Conservation (phyloP, 2,888 invertebrate genomes). For the Caenorhabditis plicata region DNA sequence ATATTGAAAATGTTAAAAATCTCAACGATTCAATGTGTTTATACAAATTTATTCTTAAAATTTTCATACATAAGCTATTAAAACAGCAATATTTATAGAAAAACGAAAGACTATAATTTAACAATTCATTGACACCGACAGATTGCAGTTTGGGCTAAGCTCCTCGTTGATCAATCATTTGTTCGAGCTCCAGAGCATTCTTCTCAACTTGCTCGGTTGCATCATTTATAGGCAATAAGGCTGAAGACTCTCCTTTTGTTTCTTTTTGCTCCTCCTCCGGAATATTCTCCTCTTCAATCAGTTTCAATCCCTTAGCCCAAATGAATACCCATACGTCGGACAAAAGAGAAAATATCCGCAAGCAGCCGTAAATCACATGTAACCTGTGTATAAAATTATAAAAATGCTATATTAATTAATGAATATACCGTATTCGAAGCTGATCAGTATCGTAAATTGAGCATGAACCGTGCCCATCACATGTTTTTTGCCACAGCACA, state of each 20-base stretch:
- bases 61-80: too few relatives aligned
- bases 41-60: too few relatives aligned
- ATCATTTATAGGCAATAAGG: too few relatives aligned
- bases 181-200: constrained; percentile 24
- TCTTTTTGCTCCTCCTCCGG: constrained; percentile 3
- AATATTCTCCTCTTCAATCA: constrained; percentile 49
- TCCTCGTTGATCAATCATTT: constrained; percentile 26
- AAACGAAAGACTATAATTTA: too few relatives aligned
- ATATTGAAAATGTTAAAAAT: too few relatives aligned
- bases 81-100: too few relatives aligned
- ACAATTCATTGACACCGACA: too few relatives aligned
- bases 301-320: constrained; percentile 60
- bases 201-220: constrained; percentile 26
- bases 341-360: constrained; percentile 59
- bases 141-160: too few relatives aligned
- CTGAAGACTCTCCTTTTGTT: constrained; percentile 13
- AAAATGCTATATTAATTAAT: background rate
- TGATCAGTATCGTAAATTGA: constrained; percentile 66
- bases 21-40: too few relatives aligned
- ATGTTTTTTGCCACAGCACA: constrained; percentile 66
- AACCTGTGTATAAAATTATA: constrained; percentile 29
- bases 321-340: constrained; percentile 63
- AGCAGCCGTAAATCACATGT: constrained; percentile 57
- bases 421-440: constrained; percentile 62
- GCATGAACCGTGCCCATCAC: constrained; percentile 65